Conservation (phyloP, 2,888 invertebrate genomes). For the Stictocephala bisonia region DNA sequence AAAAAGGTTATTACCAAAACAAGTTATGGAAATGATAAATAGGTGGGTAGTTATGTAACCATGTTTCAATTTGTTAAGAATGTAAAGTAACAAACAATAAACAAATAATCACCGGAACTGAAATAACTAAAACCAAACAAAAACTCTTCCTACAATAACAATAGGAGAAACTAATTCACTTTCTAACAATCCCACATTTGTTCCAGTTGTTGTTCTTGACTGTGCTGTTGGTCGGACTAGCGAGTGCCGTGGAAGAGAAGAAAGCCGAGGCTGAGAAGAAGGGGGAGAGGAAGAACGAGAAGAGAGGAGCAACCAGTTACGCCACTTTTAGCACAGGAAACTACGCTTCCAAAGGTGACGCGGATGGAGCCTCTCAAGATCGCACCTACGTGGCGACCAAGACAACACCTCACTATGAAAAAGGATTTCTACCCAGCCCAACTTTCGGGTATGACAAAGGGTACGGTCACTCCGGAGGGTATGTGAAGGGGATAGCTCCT, state of each 20-base stretch:
- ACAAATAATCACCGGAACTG: too few relatives aligned
- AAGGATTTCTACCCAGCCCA: conserved; percentile 50
- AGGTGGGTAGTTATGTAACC: too few relatives aligned
- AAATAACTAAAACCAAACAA: too few relatives aligned
- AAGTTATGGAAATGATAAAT: too few relatives aligned
- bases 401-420: conserved; percentile 51
- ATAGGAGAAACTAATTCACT: too few relatives aligned
- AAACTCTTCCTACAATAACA: too few relatives aligned
- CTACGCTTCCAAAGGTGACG: neutral
- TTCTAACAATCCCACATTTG: too few relatives aligned
- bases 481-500: neutral
- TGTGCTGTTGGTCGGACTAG: neutral
- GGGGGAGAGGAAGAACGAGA: conserved; percentile 15
- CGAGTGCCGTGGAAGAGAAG: neutral
- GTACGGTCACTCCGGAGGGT: conserved; percentile 4
- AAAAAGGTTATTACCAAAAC: too few relatives aligned
- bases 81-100: too few relatives aligned
- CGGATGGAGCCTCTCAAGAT: too few relatives aligned
- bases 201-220: conserved; percentile 2
- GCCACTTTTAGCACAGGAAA: neutral
- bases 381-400: conserved; percentile 23
- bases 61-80: too few relatives aligned
- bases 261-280: neutral
- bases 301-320: conserved; percentile 20
- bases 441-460: conserved; percentile 45